Conservation (phyloP, 2,113 vertebrate genomes). For the Coracopsis vasa region DNA sequence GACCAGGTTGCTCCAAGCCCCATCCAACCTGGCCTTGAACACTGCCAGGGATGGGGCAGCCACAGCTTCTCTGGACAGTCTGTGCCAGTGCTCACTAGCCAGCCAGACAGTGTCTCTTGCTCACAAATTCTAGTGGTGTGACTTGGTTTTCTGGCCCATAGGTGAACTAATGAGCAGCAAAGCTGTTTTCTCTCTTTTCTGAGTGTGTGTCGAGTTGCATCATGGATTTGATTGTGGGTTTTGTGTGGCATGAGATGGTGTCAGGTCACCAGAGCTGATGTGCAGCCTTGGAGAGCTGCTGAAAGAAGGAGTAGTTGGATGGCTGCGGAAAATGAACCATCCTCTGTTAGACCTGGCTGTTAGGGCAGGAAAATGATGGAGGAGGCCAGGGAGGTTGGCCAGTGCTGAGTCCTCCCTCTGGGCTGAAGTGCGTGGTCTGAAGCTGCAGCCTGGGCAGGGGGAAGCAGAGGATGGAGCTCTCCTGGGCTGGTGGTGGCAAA, state of each 20-base stretch:
- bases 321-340: not conserved
- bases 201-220: not conserved
- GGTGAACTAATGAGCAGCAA: not conserved
- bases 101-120: not conserved
- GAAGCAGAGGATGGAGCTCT: not conserved
- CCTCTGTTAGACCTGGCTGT: not conserved
- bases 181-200: not conserved
- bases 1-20: no score
- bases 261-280: not conserved
- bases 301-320: not conserved
- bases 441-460: not conserved
- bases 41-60: not conserved
- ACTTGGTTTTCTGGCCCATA: not conserved
- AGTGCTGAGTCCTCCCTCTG: accelerated
- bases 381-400: not conserved
- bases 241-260: not conserved
- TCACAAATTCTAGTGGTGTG: not conserved
- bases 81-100: not conserved
- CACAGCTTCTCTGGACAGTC: not conserved
- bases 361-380: not conserved
- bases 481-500: not conserved
- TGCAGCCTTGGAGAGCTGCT: not conserved
- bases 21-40: no score
- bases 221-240: not conserved
- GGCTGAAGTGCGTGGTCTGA: accelerated